These are phyloP conservation scores for Gracilinanus agilis DNA, from an alignment of 2,113 vertebrate genomes.

Conservation along the genomic window DNA sequence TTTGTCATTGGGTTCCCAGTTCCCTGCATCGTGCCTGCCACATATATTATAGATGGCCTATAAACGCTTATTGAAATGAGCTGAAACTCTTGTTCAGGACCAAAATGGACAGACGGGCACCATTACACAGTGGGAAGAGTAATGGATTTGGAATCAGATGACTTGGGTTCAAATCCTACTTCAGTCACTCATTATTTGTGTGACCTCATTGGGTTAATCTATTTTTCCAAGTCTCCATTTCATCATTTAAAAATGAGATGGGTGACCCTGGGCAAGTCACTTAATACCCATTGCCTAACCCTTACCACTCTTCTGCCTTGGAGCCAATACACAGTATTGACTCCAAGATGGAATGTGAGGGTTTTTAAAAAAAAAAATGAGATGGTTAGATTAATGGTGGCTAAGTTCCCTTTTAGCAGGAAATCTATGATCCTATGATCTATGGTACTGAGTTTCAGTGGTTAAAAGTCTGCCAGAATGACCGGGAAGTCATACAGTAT, in stretches of 20 bases:
- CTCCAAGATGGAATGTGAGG: no score
- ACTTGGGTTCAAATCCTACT: not conserved
- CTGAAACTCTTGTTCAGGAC: slow-evolving; percentile 8
- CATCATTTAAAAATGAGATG: not conserved
- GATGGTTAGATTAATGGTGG: not conserved
- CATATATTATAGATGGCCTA: not conserved
- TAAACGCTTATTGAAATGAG: not conserved
- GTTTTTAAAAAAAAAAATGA: no score
- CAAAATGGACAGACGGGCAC: slow-evolving; percentile 32
- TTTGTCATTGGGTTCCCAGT: not conserved
- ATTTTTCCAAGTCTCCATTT: not conserved
- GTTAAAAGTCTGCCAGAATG: slow-evolving; percentile 49
- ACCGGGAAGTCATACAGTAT: slow-evolving; percentile 16
- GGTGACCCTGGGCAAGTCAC: no score
- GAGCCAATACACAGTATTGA: no score
- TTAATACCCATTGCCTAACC: no score
- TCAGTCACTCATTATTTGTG: not conserved
- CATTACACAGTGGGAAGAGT: not conserved
- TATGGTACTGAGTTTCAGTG: slow-evolving; percentile 31
- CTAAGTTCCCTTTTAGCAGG: not conserved
- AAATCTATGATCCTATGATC: slow-evolving; percentile 3
- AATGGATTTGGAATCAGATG: not conserved
- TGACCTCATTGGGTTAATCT: not conserved
- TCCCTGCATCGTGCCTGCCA: not conserved
- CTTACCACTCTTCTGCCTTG: no score